phyloP scores from a whole-genome alignment of 2,888 invertebrate species.

The Enoplolaimus lenunculus region DNA sequence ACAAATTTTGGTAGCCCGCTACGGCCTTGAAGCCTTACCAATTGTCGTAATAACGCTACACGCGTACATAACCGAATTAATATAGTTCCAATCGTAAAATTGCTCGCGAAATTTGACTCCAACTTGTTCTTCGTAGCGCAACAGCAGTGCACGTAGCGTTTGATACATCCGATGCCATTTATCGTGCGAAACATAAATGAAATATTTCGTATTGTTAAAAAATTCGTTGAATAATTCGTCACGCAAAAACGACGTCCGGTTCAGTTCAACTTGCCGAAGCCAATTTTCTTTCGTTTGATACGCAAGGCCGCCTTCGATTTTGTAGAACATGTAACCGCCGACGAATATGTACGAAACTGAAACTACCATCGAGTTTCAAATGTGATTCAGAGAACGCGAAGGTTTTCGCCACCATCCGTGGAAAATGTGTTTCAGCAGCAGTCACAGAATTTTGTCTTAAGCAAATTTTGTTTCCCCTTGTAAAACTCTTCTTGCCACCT shows the following conservation, averaged over 20 bases:
- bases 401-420: no score
- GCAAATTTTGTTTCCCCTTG: no score
- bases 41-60: conserved; percentile 12
- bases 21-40: no score
- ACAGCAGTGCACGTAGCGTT: background rate
- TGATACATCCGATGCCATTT: background rate
- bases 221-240: background rate
- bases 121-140: conserved; percentile 1
- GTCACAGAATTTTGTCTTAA: no score
- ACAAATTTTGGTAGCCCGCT: no score
- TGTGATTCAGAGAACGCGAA: no score
- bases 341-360: background rate
- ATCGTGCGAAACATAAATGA: background rate
- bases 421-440: no score
- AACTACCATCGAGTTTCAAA: no score
- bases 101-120: background rate
- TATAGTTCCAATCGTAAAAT: conserved; percentile 4
- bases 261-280: background rate
- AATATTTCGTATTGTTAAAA: conserved; percentile 11
- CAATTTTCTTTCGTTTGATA: background rate
- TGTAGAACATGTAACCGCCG: background rate
- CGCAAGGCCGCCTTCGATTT: background rate
- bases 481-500: no score
- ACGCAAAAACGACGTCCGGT: background rate
- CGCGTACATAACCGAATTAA: background rate